phyloP scores from a whole-genome alignment of 2,888 invertebrate species.

The Spialia ferax region DNA sequence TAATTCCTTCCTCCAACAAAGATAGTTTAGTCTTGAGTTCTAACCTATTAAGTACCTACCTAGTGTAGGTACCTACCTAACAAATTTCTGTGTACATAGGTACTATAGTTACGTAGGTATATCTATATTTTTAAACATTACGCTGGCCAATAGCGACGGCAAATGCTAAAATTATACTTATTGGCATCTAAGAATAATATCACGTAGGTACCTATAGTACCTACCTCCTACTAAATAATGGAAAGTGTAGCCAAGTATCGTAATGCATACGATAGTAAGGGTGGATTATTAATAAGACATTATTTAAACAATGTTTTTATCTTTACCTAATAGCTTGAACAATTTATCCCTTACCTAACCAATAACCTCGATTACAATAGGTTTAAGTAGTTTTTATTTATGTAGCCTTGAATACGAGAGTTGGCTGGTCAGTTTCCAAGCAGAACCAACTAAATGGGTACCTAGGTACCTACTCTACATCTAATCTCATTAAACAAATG shows the following conservation, averaged over 20 bases:
- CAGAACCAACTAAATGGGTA: not conserved
- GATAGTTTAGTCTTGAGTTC: not conserved
- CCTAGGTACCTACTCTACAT: too few relatives aligned
- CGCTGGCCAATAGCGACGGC: not conserved
- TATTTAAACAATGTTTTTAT: not conserved
- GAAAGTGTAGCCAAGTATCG: conserved; percentile 7
- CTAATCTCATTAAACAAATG: too few relatives aligned
- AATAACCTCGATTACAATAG: not conserved
- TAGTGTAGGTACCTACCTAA: too few relatives aligned
- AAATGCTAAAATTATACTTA: conserved; percentile 25
- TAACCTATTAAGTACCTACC: not conserved
- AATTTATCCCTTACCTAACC: not conserved
- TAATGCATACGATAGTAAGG: not conserved
- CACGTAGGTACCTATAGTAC: too few relatives aligned
- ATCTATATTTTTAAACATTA: not conserved
- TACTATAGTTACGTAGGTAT: not conserved
- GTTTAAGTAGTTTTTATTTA: conserved; percentile 8
- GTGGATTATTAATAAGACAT: not conserved
- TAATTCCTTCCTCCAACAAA: not conserved
- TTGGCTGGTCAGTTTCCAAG: not conserved
- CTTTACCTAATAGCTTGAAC: not conserved
- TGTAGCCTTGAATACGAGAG: conserved; percentile 1
- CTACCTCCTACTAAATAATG: conserved; percentile 19
- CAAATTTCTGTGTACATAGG: not conserved
- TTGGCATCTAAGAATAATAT: conserved; percentile 27